Evolutionary conservation across 2,888 invertebrate genomes (phyloP), one percentile per base, ranked within the genome.

Genomic region (Caenorhabditis sulstoni): DNA sequence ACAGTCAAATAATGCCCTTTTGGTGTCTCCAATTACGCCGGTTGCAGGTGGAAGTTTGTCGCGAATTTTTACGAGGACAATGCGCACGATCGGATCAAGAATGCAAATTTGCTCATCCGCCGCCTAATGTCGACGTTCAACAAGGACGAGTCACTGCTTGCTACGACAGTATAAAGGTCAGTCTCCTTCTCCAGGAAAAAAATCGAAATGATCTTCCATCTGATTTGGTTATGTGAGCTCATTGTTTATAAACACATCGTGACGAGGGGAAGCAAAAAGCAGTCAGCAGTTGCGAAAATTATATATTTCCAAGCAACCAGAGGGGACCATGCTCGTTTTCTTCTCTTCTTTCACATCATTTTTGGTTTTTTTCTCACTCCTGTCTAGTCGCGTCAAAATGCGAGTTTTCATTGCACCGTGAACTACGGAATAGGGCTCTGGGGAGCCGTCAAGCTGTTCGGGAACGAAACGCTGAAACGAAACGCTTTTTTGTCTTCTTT

Each of bases 131-230:
- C 91, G 99, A 99, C 93, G 97, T 99, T 91, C 98, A 98, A 93
- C 99, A 98, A 93, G 99, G 99, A 92, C 94, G 97, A 91, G 99
- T 99, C 91, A 98, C 97, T 90, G 99, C 99, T 90, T 99, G 99
- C 94, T 99, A 98, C 94, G 99, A 99, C 93, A 97, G 97, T 93
- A 98, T 99, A 93, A 99, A 99, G 97, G 99, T 99, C 93, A n/a
- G 81, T 49, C 59, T 53, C 37, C 18, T 52, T n/a, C 47, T 55
- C 50, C 4, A 29, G 29, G 29, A 7, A 29, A 7, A 29, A 29
- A 5, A 75, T 75, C 57, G 52, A 23, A 23, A 18, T 11, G 22
- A 14, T 55, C 16, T 29, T 7, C 29, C 20, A 22, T 20, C n/a
- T 29, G 53, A 45, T 23, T n/a, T 41, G 45, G 62, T 68, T 61